phyloP scores from a whole-genome alignment of 1,140 invertebrate genomes.

The Sitobion miscanthi region DNA sequence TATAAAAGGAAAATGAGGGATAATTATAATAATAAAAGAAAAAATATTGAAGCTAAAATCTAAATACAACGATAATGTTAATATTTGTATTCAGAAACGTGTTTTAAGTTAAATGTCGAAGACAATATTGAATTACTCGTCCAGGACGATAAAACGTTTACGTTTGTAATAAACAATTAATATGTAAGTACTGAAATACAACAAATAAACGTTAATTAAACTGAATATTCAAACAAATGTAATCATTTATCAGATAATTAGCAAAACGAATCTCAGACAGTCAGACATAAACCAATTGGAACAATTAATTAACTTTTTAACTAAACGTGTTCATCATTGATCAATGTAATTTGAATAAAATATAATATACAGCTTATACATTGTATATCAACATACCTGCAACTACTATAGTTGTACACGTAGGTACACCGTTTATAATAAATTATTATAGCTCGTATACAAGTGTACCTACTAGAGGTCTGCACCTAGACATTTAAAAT shows the following conservation, averaged over 20 bases:
- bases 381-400: background rate
- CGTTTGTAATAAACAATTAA: background rate
- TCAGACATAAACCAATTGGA: background rate
- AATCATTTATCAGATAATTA: background rate
- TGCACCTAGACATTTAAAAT: too few species aligned
- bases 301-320: background rate
- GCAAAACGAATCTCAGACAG: background rate
- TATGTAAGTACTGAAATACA: background rate
- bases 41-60: background rate
- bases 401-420: background rate
- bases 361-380: background rate
- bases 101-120: background rate
- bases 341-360: background rate
- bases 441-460: background rate
- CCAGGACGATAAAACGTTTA: background rate
- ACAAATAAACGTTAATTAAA: background rate
- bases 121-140: background rate
- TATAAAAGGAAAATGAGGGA: background rate
- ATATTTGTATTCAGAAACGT: slow-evolving; percentile 11
- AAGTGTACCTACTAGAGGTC: background rate
- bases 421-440: background rate
- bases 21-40: background rate
- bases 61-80: background rate
- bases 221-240: background rate
- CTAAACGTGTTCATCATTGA: background rate